Percentiles rank a stretch among this genome's conserved stretches.
Evolutionary conservation across 2,888 invertebrate genomes (phyloP).

Genomic region (Sesia bembeciformis): DNA sequence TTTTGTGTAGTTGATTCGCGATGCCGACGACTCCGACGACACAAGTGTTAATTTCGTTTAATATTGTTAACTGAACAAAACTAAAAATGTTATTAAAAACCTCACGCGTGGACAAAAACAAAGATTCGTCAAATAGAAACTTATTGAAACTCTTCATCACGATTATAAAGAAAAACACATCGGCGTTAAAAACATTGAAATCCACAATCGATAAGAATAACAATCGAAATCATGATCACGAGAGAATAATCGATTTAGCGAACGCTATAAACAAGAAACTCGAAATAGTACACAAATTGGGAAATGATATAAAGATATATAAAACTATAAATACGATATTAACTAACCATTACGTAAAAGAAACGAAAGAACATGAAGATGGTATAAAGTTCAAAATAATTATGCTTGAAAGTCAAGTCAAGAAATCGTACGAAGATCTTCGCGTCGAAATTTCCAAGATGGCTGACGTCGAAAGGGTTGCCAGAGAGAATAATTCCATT

Average conservation of each 20-base stretch:
- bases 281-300: constrained; percentile 51
- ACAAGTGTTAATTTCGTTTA: too few species aligned
- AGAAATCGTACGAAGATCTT: constrained; percentile 47
- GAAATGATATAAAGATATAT: constrained; percentile 65
- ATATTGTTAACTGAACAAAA: too few species aligned
- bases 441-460: constrained; percentile 40
- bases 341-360: constrained; percentile 62
- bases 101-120: constrained; percentile 3
- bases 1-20: too few species aligned
- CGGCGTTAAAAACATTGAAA: constrained; percentile 49
- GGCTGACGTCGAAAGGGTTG: constrained; percentile 28
- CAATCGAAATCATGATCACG: constrained; percentile 28
- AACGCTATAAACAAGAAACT: constrained; percentile 59
- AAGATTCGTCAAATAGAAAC: constrained; percentile 28
- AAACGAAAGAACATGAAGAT: constrained; percentile 51
- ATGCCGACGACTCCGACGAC: too few species aligned
- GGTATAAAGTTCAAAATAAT: constrained; percentile 48
- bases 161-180: constrained; percentile 51
- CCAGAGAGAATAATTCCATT: constrained; percentile 27
- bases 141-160: constrained; percentile 40
- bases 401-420: constrained; percentile 46
- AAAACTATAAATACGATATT: constrained; percentile 60
- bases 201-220: constrained; percentile 35
- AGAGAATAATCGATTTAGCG: constrained; percentile 46
- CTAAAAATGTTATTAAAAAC: too few species aligned